These are phyloP conservation scores for Aspidiotus destructor DNA, from an alignment of 2,888 invertebrate genomes.

Conservation along the genomic window DNA sequence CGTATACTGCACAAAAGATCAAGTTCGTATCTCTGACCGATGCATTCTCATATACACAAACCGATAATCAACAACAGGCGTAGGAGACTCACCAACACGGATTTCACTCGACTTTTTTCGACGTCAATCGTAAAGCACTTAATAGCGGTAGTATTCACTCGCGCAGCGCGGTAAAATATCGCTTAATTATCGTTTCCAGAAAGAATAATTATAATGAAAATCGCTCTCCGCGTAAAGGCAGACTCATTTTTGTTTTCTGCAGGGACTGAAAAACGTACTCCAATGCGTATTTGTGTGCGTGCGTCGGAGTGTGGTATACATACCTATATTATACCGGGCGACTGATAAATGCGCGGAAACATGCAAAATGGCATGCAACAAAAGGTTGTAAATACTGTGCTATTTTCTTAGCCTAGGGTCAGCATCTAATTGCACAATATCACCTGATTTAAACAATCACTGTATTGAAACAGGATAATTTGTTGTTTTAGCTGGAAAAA, in stretches of 20 bases:
- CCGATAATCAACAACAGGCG: constrained; percentile 11
- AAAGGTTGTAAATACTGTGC: constrained; percentile 18
- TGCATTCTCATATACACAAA: constrained; percentile 4
- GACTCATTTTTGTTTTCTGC: constrained; percentile 11
- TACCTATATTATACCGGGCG: neutral
- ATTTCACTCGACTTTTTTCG: neutral
- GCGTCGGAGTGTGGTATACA: neutral
- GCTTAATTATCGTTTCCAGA: constrained; percentile 27
- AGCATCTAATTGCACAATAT: constrained; percentile 30
- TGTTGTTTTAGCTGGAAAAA: constrained; percentile 16
- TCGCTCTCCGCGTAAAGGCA: neutral
- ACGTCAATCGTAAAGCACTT: constrained; percentile 16
- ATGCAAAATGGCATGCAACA: constrained; percentile 31
- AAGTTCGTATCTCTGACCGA: constrained; percentile 6
- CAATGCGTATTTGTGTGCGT: too few relatives aligned
- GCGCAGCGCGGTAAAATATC: constrained; percentile 23
- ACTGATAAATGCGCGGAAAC: constrained; percentile 24
- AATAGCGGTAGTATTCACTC: constrained; percentile 8
- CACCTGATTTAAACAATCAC: constrained; percentile 29
- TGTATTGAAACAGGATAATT: constrained; percentile 21
- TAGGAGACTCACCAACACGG: constrained; percentile 6
- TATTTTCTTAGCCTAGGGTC: constrained; percentile 23
- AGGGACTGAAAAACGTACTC: constrained; percentile 8
- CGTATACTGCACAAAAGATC: neutral
- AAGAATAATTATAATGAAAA: constrained; percentile 21